These are phyloP conservation scores for Progne subis DNA, from an alignment of 2,113 vertebrate species.

Conservation along the genomic window DNA sequence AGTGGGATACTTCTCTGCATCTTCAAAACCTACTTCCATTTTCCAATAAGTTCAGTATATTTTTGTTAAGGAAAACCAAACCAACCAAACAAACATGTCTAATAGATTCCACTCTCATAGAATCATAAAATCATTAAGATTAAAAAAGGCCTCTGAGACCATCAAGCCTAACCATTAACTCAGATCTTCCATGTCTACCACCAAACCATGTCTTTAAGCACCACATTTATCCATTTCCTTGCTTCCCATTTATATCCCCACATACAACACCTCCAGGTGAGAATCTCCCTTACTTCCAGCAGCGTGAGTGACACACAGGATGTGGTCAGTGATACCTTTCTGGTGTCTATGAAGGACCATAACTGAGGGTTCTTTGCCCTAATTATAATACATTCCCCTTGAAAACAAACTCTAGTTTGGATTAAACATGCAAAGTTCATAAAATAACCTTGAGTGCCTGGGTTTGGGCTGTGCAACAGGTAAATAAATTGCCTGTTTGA, in stretches of 20 bases:
- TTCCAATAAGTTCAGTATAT: not conserved
- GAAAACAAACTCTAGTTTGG: not conserved
- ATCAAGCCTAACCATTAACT: not conserved
- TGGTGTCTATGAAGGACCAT: not conserved
- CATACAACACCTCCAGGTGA: not conserved
- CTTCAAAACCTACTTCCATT: not conserved
- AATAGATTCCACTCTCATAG: not conserved
- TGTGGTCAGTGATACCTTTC: not conserved
- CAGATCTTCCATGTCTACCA: not conserved
- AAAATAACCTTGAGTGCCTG: not conserved
- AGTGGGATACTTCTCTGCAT: not conserved
- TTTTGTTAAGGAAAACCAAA: not conserved
- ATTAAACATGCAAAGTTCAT: not conserved
- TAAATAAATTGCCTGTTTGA: not conserved
- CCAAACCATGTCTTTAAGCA: not conserved
- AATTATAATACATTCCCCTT: not conserved
- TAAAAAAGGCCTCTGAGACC: not conserved
- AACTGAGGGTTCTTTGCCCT: not conserved
- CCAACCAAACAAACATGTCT: not conserved
- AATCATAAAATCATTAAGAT: not conserved
- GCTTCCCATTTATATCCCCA: not conserved
- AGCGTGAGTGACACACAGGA: fast-evolving
- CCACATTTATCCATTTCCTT: not conserved
- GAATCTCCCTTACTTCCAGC: not conserved
- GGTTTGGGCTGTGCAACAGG: not conserved